Base-by-base conservation (phyloP, 2,797 vertebrate species). In the Peromyscus attwateri region DNA sequence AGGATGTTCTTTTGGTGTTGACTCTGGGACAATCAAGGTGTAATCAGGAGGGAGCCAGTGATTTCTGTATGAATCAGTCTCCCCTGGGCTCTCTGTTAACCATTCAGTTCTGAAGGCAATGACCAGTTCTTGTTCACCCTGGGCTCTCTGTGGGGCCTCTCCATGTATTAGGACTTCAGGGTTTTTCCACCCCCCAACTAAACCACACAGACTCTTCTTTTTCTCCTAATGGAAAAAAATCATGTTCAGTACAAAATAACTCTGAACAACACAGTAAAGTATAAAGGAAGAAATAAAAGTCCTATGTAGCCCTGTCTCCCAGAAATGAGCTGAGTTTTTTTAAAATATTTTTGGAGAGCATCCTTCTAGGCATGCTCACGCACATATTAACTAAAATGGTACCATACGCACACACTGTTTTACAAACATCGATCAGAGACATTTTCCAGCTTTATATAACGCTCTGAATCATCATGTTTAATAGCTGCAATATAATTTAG, bases 401-500 rank as follows among this genome's bases (percentile, higher is more conserved):
- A 70, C 46, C 19, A 29, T 9, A 46, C 62, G 8, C 49, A 77
- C 2, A 11, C 25, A 71, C 40, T 84, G 85, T 73, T 95, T 92
- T 80, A 93, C 62, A 96, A 96, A 94, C 55, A 87, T 46, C 49
- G 57, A 95, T 49, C 80, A 94, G 2, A 91, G 89, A 70, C 57
- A 75, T 55, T 92, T 92, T 64, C 89, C 46, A 93, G 89, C 92
- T 96, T 89, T 77, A 76, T 49, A 46, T 64, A 95, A 92, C 88
- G 73, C 89, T 93, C 80, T 89, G 83, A 43, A 71, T 87, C 91
- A 94, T 80, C 66, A 37, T 84, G 89, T 96, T 94, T 95, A 97
- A 96, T 87, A 92, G 94, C 87, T 88, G 95, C 88, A 93, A 84
- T 92, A 79, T 77, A 81, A 96, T 88, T 93, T 85, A 93, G 92